Evolutionary conservation across 2,888 invertebrate species (phyloP), one percentile per base, ranked within the genome.

Genomic region (Altica lythri): DNA sequence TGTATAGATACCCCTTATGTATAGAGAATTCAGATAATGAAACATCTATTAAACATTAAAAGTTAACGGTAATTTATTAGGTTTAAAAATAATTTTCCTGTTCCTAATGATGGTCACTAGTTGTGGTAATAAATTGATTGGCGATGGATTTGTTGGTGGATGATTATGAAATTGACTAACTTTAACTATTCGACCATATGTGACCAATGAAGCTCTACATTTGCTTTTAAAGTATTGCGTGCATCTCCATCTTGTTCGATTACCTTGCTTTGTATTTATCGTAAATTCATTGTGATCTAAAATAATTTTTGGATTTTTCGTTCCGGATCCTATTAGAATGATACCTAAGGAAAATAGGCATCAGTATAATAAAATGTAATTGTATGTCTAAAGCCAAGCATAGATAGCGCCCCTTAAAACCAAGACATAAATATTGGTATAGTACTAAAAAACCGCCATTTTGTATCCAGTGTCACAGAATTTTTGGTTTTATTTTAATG

Each of bases 111-210:
- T 57, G 9, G 58, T 61, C 1, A 61, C 61, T 2, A 16, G 18
- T 30, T 61, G 61, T 14, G 40, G 37, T 10, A 61, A 13, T 9
- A 63, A 43, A 46, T 61, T 61, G 5, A 57, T 44, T 16, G 30
- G 30, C 2, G 50, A 37, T 2, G 65, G 63, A 25, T 60, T 52
- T 2, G 61, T 64, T 1, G 70, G 66, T 4, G 64, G 54, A 40
- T 70, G 70, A 55, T 69, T 70, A 38, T 70, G 70, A 17, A 56
- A 49, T 22, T 63, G 60, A 13, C 58, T 62, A 4, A 69, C 61
- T 56, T 62, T 62, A 8, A 69, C 64, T 5, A 64, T 61, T 45
- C 62, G 61, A 16, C 69, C 70, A 13, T 55, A 63, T 4, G 68
- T 67, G 2, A 60, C 57, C 4, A 71, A 46, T 13, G 64, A 63